Evolutionary conservation across 2,888 invertebrate species (phyloP), one percentile per base, ranked within the genome.

Genomic region (Bembecia ichneumoniformis): DNA sequence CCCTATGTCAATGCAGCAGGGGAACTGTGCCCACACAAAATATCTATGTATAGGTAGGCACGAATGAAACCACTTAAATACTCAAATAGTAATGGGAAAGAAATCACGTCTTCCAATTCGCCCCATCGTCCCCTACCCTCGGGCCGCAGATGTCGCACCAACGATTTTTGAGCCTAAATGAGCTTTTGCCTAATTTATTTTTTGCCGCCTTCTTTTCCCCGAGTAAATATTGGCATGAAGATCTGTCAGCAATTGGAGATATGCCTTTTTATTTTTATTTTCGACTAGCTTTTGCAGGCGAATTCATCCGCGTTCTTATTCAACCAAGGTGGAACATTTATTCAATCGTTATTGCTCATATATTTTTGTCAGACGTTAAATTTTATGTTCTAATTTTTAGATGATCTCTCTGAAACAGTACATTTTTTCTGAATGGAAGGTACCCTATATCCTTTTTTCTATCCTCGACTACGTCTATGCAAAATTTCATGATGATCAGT

Each of bases 101-200:
- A 67, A 74, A 74, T 74, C 74, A 64, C 71, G 59, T 64, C 66
- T 50, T 36, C 56, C 62, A 55, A 57, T 34, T 63, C 58, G 64
- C 54, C 61, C 58, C 58, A 59, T 52, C 57, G 48, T 52, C 56
- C 49, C 51, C 62, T 60, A 48, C 51, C 62, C 68, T 64, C 65
- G 69, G 74, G 75, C 75, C 81, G 62, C 84, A 86, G 84, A 83
- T 86, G 83, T 77, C 75, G 79, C 68, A 57, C 56, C 63, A 66
- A 70, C 72, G 77, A 80, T 80, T 82, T 82, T 78, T 77, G 74
- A 71, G 69, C 58, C 77, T 71, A 81, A 86, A 86, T 84, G 87
- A 82, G 83, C 80, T 83, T 82, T 82, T 72, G 86, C 84, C 83
- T 86, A 86, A 87, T 86, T 87, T 86, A 86, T 86, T 87, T 87